Evolutionary conservation across 2,113 vertebrate genomes (phyloP), one percentile per base, ranked within the genome.

Genomic region (Hyaena hyaena): DNA sequence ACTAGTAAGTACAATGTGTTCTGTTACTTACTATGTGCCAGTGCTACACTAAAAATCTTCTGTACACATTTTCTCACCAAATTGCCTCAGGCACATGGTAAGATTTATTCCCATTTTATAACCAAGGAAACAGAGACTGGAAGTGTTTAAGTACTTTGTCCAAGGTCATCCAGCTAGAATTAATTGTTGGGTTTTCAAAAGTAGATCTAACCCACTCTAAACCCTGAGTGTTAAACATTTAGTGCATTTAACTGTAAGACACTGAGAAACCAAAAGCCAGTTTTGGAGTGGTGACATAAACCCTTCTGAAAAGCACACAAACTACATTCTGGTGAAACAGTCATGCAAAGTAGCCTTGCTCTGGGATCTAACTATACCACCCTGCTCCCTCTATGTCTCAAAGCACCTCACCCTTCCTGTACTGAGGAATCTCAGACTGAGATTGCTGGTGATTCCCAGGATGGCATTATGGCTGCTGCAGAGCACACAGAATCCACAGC

Each of bases 31-130:
- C 2, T 53, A 87, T 43, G 2, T n/a, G 2, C 15, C 8, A 74
- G 15, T 11, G 76, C 17, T 83, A 9, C 55, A 39, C 33, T 68
- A 71, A 73, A 89, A 89, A 90, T 9, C 7, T 39, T 80, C 33
- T 16, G 35, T 6, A 81, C 15, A 55, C 10, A 82, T 82, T 81
- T 73, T 88, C 31, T 90, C 23, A 88, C 50, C 83, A 86, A 39
- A 92, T 79, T 77, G 7, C 19, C 14, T 48, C 39, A 89, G 9
- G 19, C 39, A 43, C 5, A 19, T 35, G 16, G 10, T 58, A 58
- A 90, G 15, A 93, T n/a, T 17, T 28, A 86, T 69, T 68, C 15
- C 33, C 48, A 85, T 92, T 69, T 80, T 50, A 83, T 31, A 92
- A 35, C 11, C 48, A 80, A 80, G 8, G 7, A 92, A 93, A 88